Evolutionary conservation across 2,888 invertebrate species (phyloP), one percentile per base, ranked within the genome.

Genomic region (Eledona agricola): DNA sequence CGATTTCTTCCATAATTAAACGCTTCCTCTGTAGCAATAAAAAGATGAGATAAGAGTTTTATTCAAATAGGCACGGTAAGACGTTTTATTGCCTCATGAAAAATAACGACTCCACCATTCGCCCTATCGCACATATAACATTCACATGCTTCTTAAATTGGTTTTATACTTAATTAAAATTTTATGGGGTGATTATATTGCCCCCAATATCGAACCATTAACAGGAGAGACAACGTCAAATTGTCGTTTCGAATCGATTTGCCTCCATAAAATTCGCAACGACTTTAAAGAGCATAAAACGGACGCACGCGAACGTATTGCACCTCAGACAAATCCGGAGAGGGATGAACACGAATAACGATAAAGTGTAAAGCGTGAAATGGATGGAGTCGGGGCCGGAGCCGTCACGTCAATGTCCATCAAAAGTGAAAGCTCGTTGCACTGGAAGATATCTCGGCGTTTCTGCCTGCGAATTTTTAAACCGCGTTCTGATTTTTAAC

Each of bases 141-240:
- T 59, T 56, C 52, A 54, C 61, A 54, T 59, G 56, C 47, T 54
- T 61, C 56, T 54, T 56, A 61, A 61, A 59, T 59, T 59, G 57
- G 54, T 55, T 61, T 58, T 58, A 59, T 53, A 42, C 59, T 54
- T 53, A 61, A 59, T 61, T 58, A 61, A 61, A 57, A 56, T 58
- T 59, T 61, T 61, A 59, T 61, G 52, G 55, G 42, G 54, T 51
- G 52, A 57, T 61, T 58, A 59, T 59, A 58, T 55, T 61, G 54
- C 52, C 56, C 53, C 50, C 46, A 54, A 50, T 57, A 57, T 52
- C 56, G 28, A 40, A 35, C 29, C 52, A 45, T 43, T 52, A 52
- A 56, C 25, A 34, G 19, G 19, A 29, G 37, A 43, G 17, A 40
- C 2, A 5, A 10, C 38, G 51, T 50, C 52, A 53, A 49, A 45